phyloP scores from a whole-genome alignment of 2,797 vertebrate genomes.

The Oreochromis grahami region DNA sequence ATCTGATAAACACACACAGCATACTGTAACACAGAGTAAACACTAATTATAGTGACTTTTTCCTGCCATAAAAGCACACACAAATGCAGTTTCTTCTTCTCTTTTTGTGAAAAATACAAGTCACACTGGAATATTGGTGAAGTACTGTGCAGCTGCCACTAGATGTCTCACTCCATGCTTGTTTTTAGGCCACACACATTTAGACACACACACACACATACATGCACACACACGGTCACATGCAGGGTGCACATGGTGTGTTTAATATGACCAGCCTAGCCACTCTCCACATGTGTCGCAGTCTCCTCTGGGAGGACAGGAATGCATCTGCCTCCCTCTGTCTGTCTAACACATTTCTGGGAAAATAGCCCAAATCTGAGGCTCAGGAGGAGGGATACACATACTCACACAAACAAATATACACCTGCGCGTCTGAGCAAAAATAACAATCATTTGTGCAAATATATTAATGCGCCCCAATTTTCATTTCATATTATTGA shows the following conservation, averaged over 20 bases:
- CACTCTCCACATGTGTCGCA: conserved; percentile 66
- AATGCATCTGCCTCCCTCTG: conserved; percentile 72
- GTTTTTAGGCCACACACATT: conserved; percentile 17
- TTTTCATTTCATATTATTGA: conserved; percentile 12
- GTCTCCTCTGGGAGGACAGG: conserved; percentile 73
- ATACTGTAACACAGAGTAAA: conserved; percentile 8
- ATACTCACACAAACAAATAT: neutral
- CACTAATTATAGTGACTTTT: neutral
- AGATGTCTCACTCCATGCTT: conserved; percentile 58
- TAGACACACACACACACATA: conserved; percentile 1
- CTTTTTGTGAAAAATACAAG: neutral
- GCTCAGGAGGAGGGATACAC: conserved; percentile 23
- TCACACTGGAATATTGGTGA: conserved; percentile 21
- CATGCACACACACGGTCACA: conserved; percentile 42
- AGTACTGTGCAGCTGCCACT: conserved; percentile 40
- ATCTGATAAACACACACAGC: conserved; percentile 25
- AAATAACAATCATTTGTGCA: conserved; percentile 18
- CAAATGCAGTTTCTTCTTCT: conserved; percentile 9
- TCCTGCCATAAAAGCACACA: conserved; percentile 1
- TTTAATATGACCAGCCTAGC: conserved; percentile 76
- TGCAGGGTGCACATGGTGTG: conserved; percentile 76
- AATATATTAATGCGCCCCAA: neutral
- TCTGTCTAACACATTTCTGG: conserved; percentile 65
- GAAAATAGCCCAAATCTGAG: conserved; percentile 60
- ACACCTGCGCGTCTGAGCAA: neutral